Conservation (phyloP, 2,888 invertebrate genomes). For the Nomada goodeniana region DNA sequence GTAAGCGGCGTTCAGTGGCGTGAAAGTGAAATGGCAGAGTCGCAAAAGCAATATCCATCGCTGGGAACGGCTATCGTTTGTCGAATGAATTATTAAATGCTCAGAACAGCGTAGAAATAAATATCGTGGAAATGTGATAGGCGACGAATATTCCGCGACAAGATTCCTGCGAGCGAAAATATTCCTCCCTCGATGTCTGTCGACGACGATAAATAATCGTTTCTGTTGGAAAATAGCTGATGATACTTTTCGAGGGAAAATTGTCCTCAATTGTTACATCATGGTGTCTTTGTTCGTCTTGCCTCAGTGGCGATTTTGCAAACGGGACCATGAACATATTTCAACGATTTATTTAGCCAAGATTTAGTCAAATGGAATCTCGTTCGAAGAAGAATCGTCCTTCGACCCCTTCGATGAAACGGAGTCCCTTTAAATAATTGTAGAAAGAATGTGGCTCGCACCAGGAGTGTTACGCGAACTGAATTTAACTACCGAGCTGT, state of each 20-base stretch:
- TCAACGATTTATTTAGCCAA: constrained; percentile 34
- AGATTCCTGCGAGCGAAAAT: neutral
- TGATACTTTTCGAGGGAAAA: neutral
- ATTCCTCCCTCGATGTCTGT: constrained; percentile 4
- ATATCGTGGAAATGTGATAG: neutral
- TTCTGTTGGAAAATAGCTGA: neutral
- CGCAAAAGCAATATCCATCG: constrained; percentile 25
- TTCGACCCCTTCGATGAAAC: neutral
- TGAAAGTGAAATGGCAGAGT: neutral
- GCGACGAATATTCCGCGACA: neutral
- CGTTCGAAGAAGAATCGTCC: constrained; percentile 16
- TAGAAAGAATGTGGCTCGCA: neutral
- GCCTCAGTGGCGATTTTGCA: constrained; percentile 35
- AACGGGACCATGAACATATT: constrained; percentile 56
- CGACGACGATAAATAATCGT: neutral
- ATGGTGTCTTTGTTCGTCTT: constrained; percentile 15
- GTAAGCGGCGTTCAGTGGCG: too few relatives aligned
- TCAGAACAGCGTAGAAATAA: neutral
- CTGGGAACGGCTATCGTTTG: constrained; percentile 5
- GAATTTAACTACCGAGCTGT: neutral
- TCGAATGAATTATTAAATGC: constrained; percentile 23
- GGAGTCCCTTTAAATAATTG: neutral
- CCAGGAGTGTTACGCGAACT: neutral
- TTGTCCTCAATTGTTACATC: constrained; percentile 10
- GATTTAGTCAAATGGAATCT: constrained; percentile 5